Conservation (phyloP, 2,113 vertebrate species). For the Odobenus rosmarus region DNA sequence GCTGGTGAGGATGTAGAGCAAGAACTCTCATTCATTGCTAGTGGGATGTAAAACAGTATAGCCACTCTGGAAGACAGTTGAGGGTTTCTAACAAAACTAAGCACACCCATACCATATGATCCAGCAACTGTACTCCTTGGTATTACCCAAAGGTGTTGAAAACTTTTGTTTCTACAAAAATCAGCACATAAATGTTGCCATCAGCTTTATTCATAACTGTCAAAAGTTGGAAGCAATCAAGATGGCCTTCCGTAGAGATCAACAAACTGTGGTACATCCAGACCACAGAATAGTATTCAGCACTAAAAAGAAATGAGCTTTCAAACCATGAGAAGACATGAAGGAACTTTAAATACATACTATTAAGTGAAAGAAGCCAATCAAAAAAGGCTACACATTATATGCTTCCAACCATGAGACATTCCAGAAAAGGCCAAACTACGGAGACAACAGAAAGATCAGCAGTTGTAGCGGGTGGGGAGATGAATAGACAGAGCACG, state of each 20-base stretch:
- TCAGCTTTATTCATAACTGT: background rate
- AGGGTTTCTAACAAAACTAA: background rate
- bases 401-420: background rate
- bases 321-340: background rate
- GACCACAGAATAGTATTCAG: background rate
- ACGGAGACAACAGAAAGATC: background rate
- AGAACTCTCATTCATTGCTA: background rate
- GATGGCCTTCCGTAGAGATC: background rate
- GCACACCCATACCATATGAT: background rate
- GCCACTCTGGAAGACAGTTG: background rate
- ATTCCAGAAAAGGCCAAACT: background rate
- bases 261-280: background rate
- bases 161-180: background rate
- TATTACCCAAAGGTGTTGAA: background rate
- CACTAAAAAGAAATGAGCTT: background rate
- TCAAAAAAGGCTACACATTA: background rate
- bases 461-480: background rate
- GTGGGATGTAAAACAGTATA: background rate
- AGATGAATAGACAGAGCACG: background rate
- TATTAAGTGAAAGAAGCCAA: background rate
- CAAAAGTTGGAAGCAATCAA: background rate
- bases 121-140: background rate
- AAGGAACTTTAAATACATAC: background rate
- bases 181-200: background rate
- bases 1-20: background rate